A percentile compares a stretch with the other conserved stretches of the same genome.
phyloP scores from a whole-genome alignment of 2,888 invertebrate species.

The Agonopterix arenella region DNA sequence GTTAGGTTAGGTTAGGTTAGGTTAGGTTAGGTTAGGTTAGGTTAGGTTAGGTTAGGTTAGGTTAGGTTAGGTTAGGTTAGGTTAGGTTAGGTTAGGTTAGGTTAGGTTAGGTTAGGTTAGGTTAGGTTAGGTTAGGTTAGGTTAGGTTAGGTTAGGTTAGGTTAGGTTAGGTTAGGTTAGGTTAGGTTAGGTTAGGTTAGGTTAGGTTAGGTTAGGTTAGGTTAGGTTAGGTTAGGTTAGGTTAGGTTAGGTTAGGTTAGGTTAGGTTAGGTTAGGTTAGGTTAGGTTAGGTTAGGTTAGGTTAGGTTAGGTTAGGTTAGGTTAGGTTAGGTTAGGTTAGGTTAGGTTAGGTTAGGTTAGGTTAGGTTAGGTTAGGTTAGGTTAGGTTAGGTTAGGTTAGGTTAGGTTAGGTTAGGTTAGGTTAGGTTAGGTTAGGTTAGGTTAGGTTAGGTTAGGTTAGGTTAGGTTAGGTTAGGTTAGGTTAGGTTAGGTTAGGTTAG shows the following conservation, averaged over 20 bases:
- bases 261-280: not conserved
- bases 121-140: slow-evolving; percentile 11
- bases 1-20: not conserved
- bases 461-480: slow-evolving; percentile 4
- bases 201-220: slow-evolving; percentile 2
- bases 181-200: slow-evolving; percentile 1
- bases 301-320: not conserved
- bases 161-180: slow-evolving; percentile 5
- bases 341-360: slow-evolving; percentile 1
- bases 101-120: slow-evolving; percentile 9
- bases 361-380: not conserved
- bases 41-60: slow-evolving; percentile 10
- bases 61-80: slow-evolving; percentile 10
- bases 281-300: not conserved
- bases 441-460: slow-evolving; percentile 4
- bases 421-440: slow-evolving; percentile 4
- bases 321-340: slow-evolving; percentile 1
- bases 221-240: not conserved
- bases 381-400: too few species aligned
- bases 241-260: not conserved
- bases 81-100: slow-evolving; percentile 5
- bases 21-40: slow-evolving; percentile 11
- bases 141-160: slow-evolving; percentile 6
- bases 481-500: slow-evolving; percentile 4
- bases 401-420: not conserved